Evolutionary conservation across 2,797 vertebrate species (phyloP).

Genomic region (Sebastes flavidus): DNA sequence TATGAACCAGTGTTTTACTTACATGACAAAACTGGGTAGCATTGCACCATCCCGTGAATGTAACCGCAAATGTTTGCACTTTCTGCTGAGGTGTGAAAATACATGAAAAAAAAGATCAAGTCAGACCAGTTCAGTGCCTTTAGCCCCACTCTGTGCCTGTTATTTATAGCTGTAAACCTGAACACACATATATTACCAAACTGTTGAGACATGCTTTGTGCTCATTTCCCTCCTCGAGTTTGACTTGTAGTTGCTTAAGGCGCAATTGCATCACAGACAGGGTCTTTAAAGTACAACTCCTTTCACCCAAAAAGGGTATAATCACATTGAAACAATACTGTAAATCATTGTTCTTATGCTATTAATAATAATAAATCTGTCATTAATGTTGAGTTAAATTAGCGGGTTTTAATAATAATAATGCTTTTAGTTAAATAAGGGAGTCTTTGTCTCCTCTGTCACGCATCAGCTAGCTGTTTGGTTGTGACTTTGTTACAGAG

Average conservation of each 20-base stretch:
- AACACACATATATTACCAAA: slow-evolving; percentile 16
- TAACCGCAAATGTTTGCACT: background rate
- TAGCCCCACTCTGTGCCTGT: background rate
- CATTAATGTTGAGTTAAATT: background rate
- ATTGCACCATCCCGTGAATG: slow-evolving; percentile 3
- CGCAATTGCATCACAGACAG: slow-evolving; percentile 40
- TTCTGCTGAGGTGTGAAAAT: slow-evolving; percentile 7
- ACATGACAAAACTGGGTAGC: background rate
- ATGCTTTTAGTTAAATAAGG: background rate
- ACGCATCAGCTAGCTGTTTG: background rate
- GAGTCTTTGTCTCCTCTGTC: slow-evolving; percentile 8
- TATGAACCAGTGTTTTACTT: background rate
- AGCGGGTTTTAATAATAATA: background rate
- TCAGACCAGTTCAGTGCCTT: slow-evolving; percentile 14
- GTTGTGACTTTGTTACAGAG: slow-evolving; percentile 17
- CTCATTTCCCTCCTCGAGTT: slow-evolving; percentile 27
- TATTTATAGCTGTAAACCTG: slow-evolving; percentile 16
- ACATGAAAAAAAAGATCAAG: background rate
- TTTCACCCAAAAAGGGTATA: background rate
- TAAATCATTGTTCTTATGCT: slow-evolving; percentile 6
- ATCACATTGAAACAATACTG: slow-evolving; percentile 45
- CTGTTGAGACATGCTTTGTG: slow-evolving; percentile 4
- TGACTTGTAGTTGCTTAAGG: slow-evolving; percentile 36
- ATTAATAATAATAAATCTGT: background rate
- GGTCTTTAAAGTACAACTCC: background rate